phyloP scores from a whole-genome alignment of 2,888 invertebrate species.

The Bruchidius siliquastri region DNA sequence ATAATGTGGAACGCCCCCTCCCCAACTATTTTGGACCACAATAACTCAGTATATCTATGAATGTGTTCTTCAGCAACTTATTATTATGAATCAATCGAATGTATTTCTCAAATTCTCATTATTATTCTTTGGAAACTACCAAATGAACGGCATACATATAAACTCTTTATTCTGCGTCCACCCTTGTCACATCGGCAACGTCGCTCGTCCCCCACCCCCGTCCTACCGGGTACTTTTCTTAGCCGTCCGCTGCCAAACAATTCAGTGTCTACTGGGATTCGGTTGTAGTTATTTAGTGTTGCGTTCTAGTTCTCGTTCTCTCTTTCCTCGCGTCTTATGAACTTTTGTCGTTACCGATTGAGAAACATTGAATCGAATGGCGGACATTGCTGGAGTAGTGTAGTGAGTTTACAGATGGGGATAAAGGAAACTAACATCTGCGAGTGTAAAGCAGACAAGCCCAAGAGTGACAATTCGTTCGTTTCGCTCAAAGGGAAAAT shows the following conservation, averaged over 20 bases:
- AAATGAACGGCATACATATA: no score
- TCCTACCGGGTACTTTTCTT: slow-evolving; percentile 32
- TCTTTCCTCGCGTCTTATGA: not conserved
- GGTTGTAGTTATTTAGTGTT: not conserved
- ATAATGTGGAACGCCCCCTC: no score
- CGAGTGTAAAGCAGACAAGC: slow-evolving; percentile 38
- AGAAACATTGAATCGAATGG: slow-evolving; percentile 11
- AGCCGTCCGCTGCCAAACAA: slow-evolving; percentile 28
- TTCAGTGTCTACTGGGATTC: slow-evolving; percentile 18
- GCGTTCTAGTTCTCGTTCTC: not conserved
- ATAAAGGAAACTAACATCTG: slow-evolving; percentile 37
- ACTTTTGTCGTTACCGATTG: slow-evolving; percentile 4
- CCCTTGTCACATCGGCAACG: slow-evolving; percentile 11
- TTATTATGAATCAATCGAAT: no score
- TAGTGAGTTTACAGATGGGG: slow-evolving; percentile 39
- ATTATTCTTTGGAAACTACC: no score
- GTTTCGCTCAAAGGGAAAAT: slow-evolving; percentile 64
- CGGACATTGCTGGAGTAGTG: slow-evolving; percentile 8
- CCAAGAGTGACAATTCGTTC: slow-evolving; percentile 42
- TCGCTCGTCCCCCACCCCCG: slow-evolving; percentile 26
- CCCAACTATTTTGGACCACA: no score
- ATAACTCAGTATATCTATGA: no score
- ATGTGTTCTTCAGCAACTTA: no score
- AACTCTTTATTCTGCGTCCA: not conserved
- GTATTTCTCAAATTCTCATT: no score